A percentile compares a stretch with the other conserved stretches of the same genome.
Evolutionary conservation across 1,140 invertebrate species (phyloP).

Genomic region (Scaptomyza hsui): DNA sequence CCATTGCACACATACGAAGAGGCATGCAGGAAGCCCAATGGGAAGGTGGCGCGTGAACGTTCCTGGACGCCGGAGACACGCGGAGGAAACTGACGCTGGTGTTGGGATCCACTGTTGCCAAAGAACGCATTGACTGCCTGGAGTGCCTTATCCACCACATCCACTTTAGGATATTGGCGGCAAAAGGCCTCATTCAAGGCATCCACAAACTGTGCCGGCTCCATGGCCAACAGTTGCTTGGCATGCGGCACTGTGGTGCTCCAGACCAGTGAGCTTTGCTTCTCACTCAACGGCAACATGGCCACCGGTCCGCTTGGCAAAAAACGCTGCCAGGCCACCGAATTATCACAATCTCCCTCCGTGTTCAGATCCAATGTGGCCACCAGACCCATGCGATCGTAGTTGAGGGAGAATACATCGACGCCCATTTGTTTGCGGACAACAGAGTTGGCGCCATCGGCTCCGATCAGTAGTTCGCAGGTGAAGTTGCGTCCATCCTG

Average conservation of each 20-base stretch:
- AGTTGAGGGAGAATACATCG: conserved; percentile 91
- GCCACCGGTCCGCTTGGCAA: conserved; percentile 95
- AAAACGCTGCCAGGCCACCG: conserved; percentile 98
- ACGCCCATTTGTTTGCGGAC: conserved; percentile 92
- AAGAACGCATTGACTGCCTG: conserved; percentile 79
- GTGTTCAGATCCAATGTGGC: conserved; percentile 91
- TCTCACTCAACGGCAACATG: conserved; percentile 92
- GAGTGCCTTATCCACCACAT: conserved; percentile 85
- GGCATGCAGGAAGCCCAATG: conserved; percentile 95
- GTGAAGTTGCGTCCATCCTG: conserved; percentile 86
- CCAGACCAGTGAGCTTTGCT: conserved; percentile 96
- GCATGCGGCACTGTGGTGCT: conserved; percentile 91
- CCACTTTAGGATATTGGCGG: conserved; percentile 87
- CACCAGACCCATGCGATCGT: conserved; percentile 95
- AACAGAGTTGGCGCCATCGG: conserved; percentile 95
- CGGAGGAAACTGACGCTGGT: conserved; percentile 90
- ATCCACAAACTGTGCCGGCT: conserved; percentile 94
- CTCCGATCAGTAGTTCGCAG: conserved; percentile 91
- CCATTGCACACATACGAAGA: conserved; percentile 91
- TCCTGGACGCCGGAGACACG: conserved; percentile 87
- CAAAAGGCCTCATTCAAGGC: conserved; percentile 94
- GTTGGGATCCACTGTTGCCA: conserved; percentile 47
- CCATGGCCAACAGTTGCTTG: conserved; percentile 88
- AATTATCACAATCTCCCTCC: conserved; percentile 88
- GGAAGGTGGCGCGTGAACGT: conserved; percentile 93